A percentile compares a stretch with the other conserved stretches of the same genome.
Evolutionary conservation across 2,797 vertebrate species (phyloP).

Genomic region (Gymnoscopelus braueri): DNA sequence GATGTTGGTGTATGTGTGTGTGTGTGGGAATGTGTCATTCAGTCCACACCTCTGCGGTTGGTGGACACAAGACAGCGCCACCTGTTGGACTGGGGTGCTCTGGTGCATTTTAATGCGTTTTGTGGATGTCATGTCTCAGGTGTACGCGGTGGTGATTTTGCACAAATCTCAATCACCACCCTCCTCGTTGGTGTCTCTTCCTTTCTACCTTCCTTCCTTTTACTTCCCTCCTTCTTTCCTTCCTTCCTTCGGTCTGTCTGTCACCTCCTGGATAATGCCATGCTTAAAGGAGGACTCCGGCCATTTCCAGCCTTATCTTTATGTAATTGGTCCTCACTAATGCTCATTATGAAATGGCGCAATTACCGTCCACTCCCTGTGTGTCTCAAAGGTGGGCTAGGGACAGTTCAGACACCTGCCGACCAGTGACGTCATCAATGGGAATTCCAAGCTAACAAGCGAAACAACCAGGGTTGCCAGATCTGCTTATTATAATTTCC

Average conservation of each 20-base stretch:
- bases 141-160: slow-evolving; percentile 66
- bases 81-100: slow-evolving; percentile 55
- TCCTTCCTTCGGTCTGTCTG: slow-evolving; percentile 1
- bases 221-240: neutral
- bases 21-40: slow-evolving; percentile 57
- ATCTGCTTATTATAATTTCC: too few relatives aligned
- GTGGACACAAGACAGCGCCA: slow-evolving; percentile 47
- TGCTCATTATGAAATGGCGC: too few relatives aligned
- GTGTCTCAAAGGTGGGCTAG: too few relatives aligned
- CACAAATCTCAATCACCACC: slow-evolving; percentile 35
- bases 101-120: slow-evolving; percentile 39
- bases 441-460: too few relatives aligned
- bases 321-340: too few relatives aligned
- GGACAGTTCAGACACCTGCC: too few relatives aligned
- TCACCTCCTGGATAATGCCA: slow-evolving; percentile 30
- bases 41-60: slow-evolving; percentile 37
- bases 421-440: too few relatives aligned
- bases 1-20: neutral
- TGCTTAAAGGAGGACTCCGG: slow-evolving; percentile 14
- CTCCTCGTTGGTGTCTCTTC: neutral
- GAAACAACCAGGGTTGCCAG: too few relatives aligned
- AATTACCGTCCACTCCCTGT: too few relatives aligned
- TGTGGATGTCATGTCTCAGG: slow-evolving; percentile 50
- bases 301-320: too few relatives aligned
- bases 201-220: neutral